These are phyloP conservation scores for Polydrusus tereticollis DNA, from an alignment of 2,888 invertebrate species.

Conservation along the genomic window DNA sequence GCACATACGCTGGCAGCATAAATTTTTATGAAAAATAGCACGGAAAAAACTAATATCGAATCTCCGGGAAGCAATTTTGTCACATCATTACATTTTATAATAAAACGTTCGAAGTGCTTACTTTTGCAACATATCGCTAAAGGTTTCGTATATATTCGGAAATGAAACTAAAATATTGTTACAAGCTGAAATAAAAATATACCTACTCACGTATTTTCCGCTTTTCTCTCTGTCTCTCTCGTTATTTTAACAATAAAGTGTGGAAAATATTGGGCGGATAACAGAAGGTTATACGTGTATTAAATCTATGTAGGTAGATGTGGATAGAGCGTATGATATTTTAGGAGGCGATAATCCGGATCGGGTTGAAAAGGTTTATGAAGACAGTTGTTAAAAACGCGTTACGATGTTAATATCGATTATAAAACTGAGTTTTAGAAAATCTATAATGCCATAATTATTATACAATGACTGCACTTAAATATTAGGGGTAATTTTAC, in stretches of 20 bases:
- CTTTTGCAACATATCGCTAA: constrained; percentile 32
- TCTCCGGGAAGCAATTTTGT: constrained; percentile 38
- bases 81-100: constrained; percentile 43
- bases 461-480: too few relatives aligned
- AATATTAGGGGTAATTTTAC: too few relatives aligned
- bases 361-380: neutral
- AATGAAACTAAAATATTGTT: constrained; percentile 22
- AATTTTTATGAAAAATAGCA: constrained; percentile 39
- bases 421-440: too few relatives aligned
- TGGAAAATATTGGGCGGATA: neutral
- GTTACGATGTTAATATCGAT: too few relatives aligned
- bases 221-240: neutral
- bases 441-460: too few relatives aligned
- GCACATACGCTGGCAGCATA: constrained; percentile 28
- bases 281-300: neutral
- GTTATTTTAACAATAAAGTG: neutral
- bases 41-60: constrained; percentile 40
- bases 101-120: constrained; percentile 40
- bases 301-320: neutral
- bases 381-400: neutral
- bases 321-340: neutral
- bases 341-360: neutral
- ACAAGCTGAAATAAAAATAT: constrained; percentile 7
- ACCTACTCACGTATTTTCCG: neutral
- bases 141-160: constrained; percentile 13